Conservation (phyloP, 2,797 vertebrate genomes). For the Artibeus jamaicensis region DNA sequence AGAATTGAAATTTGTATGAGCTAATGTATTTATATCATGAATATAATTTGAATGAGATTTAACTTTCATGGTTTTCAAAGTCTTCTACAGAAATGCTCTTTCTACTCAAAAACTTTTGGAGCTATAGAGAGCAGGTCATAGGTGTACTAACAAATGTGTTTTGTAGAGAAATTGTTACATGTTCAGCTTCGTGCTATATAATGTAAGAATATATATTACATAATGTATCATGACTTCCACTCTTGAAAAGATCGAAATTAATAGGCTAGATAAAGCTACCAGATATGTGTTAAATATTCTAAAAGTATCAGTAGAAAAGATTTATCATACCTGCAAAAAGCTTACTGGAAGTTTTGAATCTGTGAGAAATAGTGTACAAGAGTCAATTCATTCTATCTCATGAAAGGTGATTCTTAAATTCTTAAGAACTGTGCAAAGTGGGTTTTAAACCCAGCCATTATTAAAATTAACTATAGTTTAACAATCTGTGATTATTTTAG, state of each 20-base stretch:
- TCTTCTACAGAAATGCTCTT: neutral
- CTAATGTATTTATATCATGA: slow-evolving; percentile 3
- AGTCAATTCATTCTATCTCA: neutral
- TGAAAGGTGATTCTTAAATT: neutral
- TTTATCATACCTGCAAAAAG: neutral
- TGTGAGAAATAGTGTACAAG: neutral
- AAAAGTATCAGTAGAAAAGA: neutral
- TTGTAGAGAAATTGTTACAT: accelerated
- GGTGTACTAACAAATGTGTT: neutral
- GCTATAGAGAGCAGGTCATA: neutral
- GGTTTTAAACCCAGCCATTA: neutral
- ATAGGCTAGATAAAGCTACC: neutral
- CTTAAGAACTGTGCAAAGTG: neutral
- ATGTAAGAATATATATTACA: neutral
- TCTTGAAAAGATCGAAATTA: neutral
- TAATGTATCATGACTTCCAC: neutral
- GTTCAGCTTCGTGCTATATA: neutral
- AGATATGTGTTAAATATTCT: neutral
- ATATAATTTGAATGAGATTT: neutral
- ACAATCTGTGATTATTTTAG: neutral
- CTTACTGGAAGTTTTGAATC: neutral
- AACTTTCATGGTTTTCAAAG: neutral
- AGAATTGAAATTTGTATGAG: neutral
- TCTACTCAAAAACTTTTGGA: neutral
- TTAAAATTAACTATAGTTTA: neutral